Evolutionary conservation across 1,140 invertebrate genomes (phyloP), one percentile per base, ranked within the genome.

Genomic region (Pararge aegeria): DNA sequence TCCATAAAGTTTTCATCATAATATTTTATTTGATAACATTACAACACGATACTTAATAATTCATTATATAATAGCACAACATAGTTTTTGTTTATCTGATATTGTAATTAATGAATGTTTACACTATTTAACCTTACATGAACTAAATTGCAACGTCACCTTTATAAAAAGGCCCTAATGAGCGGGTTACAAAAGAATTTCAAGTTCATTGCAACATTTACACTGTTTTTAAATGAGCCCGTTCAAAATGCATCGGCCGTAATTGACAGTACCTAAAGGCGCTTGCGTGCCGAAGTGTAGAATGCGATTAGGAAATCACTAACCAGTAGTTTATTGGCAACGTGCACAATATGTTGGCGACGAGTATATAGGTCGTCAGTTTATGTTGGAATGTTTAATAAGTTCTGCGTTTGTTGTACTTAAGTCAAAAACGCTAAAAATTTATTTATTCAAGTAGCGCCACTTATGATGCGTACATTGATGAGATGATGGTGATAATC

Each of bases 191-290:
- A 49, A 53, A 69, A 69, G 58, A 55, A 50, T 64, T 68, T 68
- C 71, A 73, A 73, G 71, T 73, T 73, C 71, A 70, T 63, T 64
- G 64, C 57, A 66, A 67, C 61, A 70, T 61, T 62, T 50, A 59
- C 61, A 57, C 46, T 55, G 54, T 65, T 64, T 72, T 71, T 62
- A 59, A 62, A 64, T 63, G 46, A 56, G 57, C 42, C 52, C 53
- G 61, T 55, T 46, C 40, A 52, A 63, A 61, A 52, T 42, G 53
- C 52, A 38, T 61, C 61, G 27, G 55, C 53, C 37, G 59, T 66
- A 55, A 54, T 42, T 60, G 46, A 5, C 49, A 13, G 37, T 61
- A 56, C 50, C 24, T 64, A 55, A 52, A 59, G 68, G 49, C 55
- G 56, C 57, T 65, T 55, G 63, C 60, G 61, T 60, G 67, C 53